phyloP scores from a whole-genome alignment of 2,113 vertebrate genomes.

The Neodontobutis hainanensis region DNA sequence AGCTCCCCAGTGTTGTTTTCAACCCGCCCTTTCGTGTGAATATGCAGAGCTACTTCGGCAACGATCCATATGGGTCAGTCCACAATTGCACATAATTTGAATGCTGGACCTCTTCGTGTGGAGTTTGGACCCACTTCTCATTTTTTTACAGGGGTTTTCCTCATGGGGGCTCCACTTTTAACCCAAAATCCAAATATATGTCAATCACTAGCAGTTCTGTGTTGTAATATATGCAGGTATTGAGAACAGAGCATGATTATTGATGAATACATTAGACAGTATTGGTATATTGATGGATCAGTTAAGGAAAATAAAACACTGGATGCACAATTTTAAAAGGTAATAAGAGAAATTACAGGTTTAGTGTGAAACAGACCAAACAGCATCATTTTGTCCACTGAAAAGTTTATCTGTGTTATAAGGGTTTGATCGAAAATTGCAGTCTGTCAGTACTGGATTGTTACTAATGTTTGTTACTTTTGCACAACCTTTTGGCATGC shows the following conservation, averaged over 20 bases:
- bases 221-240: slow-evolving; percentile 10
- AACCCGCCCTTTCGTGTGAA: slow-evolving; percentile 3
- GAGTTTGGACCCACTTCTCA: slow-evolving; percentile 29
- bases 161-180: slow-evolving; percentile 24
- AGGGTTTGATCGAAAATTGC: too few relatives aligned
- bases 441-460: too few relatives aligned
- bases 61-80: slow-evolving; percentile 25
- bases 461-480: too few relatives aligned
- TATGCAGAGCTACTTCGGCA: slow-evolving; percentile 29
- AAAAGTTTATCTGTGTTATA: too few relatives aligned
- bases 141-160: slow-evolving; percentile 35
- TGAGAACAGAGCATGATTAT: slow-evolving; percentile 21
- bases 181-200: slow-evolving; percentile 31
- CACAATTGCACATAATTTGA: slow-evolving; percentile 38
- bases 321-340: background rate
- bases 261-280: slow-evolving; percentile 16
- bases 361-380: too few relatives aligned
- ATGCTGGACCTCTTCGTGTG: slow-evolving; percentile 17
- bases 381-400: too few relatives aligned
- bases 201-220: slow-evolving; percentile 31
- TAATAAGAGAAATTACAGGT: too few relatives aligned
- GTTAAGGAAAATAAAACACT: slow-evolving; percentile 1
- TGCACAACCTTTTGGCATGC: too few relatives aligned
- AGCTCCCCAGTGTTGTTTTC: background rate
- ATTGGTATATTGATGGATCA: slow-evolving; percentile 16